Base-by-base conservation (phyloP, 2,797 vertebrate genomes). In the Vireo griseus region DNA sequence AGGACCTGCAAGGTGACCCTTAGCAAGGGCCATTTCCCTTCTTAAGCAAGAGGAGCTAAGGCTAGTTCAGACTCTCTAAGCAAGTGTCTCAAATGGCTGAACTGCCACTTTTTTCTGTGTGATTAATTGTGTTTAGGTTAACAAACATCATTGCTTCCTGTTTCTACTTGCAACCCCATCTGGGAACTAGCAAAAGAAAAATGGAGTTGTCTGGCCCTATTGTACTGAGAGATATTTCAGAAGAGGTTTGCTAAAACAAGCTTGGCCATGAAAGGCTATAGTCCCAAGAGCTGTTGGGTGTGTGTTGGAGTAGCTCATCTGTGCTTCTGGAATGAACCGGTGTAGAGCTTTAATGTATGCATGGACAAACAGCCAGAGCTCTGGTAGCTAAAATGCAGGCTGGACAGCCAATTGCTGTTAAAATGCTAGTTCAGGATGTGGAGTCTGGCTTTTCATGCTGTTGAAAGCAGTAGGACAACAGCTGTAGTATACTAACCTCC, bases 351-450 rank as follows among this genome's bases (percentile, higher is more conserved):
- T 22, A 15, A 19, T 19, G 15, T 8, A 19, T 14, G 45, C n/a
- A 4, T 1, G 33, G 10, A 52, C 42, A 65, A 76, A 19, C 1
- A 16, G 44, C 12, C 39, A 5, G 0, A 0, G 83, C 73, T 84
- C 21, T 74, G 50, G 22, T 24, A 57, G 7, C 21, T 25, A 4
- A 58, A 44, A 5, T 10, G 35, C 61, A 75, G 68, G 58, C 33
- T 17, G 16, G 42, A 52, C 58, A 69, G 31, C 44, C 52, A 58
- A 57, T 47, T 81, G 42, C 39, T 37, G 10, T 1, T 4, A 21
- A 69, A 68, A 19, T 13, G n/a, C 37, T 45, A 3, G 26, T 25
- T 65, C 25, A 62, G 42, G n/a, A 29, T 44, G 22, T 20, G 68
- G 48, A 67, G 42, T 15, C 22, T 37, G 45, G 28, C 37, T 74